These are phyloP conservation scores for Tridacna crocea DNA, from an alignment of 2,888 invertebrate species.

Conservation along the genomic window DNA sequence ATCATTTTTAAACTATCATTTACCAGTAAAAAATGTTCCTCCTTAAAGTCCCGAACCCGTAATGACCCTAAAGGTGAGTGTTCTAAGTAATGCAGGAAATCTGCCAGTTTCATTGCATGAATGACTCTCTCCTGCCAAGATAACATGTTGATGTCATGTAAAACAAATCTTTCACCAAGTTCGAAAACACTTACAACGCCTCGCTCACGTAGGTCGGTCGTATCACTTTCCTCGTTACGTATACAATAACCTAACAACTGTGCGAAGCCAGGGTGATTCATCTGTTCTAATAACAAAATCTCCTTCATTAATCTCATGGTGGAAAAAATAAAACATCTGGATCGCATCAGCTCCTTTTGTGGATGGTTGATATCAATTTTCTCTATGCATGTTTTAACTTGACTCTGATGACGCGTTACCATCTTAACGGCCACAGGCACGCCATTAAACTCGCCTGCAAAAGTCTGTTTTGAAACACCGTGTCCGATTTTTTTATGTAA, in stretches of 20 bases:
- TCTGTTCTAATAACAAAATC: constrained; percentile 78
- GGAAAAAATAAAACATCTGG: constrained; percentile 76
- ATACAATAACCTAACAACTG: constrained; percentile 80
- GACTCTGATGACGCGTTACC: constrained; percentile 81
- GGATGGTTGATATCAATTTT: constrained; percentile 52
- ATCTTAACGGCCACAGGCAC: constrained; percentile 79
- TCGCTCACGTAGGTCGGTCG: constrained; percentile 79
- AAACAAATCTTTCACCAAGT: constrained; percentile 73
- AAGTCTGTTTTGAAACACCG: constrained; percentile 82
- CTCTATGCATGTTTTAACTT: constrained; percentile 77
- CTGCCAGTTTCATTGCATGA: constrained; percentile 75
- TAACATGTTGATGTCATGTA: constrained; percentile 71
- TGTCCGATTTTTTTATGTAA: constrained; percentile 79
- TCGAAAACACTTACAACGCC: constrained; percentile 80
- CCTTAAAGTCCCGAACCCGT: constrained; percentile 80
- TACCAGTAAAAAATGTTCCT: constrained; percentile 78
- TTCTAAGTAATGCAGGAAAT: constrained; percentile 78
- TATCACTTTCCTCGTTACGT: constrained; percentile 80
- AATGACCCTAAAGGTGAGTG: constrained; percentile 81
- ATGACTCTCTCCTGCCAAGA: constrained; percentile 73
- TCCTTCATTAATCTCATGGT: constrained; percentile 83
- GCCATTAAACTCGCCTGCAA: constrained; percentile 73
- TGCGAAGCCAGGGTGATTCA: constrained; percentile 78
- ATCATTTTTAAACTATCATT: constrained; percentile 78
- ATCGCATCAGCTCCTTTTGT: constrained; percentile 44